Conservation (phyloP, 2,113 vertebrate species). For the Martes martes region DNA sequence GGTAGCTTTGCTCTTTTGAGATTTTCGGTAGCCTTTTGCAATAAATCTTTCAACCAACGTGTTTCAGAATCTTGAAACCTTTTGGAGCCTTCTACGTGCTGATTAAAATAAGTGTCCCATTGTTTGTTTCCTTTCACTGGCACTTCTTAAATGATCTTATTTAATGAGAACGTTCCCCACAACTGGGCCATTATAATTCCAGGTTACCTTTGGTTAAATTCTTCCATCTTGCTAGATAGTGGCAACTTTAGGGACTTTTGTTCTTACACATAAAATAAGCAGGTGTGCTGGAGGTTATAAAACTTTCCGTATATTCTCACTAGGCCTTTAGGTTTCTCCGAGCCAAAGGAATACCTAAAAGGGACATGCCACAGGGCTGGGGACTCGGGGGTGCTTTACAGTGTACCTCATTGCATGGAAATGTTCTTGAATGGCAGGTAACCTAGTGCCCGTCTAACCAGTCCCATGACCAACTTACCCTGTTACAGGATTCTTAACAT, state of each 20-base stretch:
- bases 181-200: neutral
- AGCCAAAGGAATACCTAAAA: neutral
- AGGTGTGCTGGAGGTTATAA: neutral
- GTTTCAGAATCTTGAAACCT: neutral
- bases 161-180: neutral
- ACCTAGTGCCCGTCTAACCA: neutral
- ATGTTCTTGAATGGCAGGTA: neutral
- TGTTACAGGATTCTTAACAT: neutral
- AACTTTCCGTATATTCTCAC: neutral
- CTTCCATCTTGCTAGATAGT: neutral
- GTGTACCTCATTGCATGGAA: neutral
- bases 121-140: neutral
- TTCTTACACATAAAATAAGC: neutral
- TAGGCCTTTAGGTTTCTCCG: neutral
- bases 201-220: neutral
- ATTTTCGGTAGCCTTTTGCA: neutral
- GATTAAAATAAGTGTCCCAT: neutral
- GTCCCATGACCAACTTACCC: neutral
- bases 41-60: neutral
- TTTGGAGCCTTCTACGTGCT: neutral
- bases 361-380: neutral
- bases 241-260: neutral
- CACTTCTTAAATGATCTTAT: neutral
- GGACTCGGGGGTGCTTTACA: neutral
- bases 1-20: neutral